Conservation (phyloP, 2,797 vertebrate species). For the Taenioides sp. region DNA sequence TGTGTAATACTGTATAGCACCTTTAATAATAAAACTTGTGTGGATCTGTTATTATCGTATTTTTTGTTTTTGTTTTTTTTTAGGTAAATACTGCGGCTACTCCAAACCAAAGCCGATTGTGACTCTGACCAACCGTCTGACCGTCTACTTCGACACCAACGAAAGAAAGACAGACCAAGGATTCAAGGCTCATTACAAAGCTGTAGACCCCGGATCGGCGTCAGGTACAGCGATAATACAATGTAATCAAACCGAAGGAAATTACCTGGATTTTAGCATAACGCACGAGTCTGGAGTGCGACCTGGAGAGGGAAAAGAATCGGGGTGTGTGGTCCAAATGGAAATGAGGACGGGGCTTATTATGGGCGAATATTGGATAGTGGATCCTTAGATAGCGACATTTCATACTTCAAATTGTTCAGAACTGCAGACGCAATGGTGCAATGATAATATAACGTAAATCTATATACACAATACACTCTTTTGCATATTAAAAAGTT, state of each 20-base stretch:
- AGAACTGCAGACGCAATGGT: too few relatives aligned
- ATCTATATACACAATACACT: too few relatives aligned
- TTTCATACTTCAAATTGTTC: too few relatives aligned
- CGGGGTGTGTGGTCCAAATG: background rate
- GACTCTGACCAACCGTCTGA: constrained; percentile 72
- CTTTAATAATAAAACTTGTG: background rate
- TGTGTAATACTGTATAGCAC: too few relatives aligned
- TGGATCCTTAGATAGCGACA: constrained; percentile 31
- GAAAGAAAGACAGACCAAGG: constrained; percentile 68
- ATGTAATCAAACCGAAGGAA: constrained; percentile 27
- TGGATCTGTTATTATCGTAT: background rate
- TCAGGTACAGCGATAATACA: constrained; percentile 56
- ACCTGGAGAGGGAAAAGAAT: constrained; percentile 54
- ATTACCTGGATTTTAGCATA: constrained; percentile 15
- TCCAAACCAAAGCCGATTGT: constrained; percentile 67
- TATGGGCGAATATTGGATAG: constrained; percentile 5
- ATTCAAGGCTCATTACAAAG: constrained; percentile 77
- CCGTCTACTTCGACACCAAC: constrained; percentile 75
- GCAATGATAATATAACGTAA: too few relatives aligned
- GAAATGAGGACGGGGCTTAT: constrained; percentile 14
- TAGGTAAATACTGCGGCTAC: constrained; percentile 78
- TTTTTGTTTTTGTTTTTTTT: background rate
- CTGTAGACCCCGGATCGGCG: constrained; percentile 61
- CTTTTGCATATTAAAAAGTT: too few relatives aligned
- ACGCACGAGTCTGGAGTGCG: constrained; percentile 22